Percentiles rank a stretch among this genome's conserved stretches.
Conservation (phyloP, 2,113 vertebrate genomes). For the Cercocebus atys region DNA sequence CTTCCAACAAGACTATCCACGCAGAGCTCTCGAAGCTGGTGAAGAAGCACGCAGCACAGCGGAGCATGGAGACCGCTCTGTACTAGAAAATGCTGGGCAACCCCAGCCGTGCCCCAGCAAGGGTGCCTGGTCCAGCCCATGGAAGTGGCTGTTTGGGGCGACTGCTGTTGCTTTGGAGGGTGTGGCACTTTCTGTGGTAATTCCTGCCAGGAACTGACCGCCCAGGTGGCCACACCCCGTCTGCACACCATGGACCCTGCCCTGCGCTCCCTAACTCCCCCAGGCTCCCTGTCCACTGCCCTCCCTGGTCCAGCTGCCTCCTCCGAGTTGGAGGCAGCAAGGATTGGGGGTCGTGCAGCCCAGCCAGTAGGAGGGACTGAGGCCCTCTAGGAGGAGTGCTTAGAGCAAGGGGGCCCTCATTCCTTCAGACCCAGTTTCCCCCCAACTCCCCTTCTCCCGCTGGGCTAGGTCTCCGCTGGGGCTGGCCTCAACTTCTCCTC, state of each 20-base stretch:
- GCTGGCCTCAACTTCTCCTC: conserved; percentile 8
- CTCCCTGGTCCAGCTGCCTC: neutral
- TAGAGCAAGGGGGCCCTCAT: conserved; percentile 17
- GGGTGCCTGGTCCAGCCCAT: conserved; percentile 89
- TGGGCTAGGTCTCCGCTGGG: neutral
- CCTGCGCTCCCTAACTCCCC: conserved; percentile 12
- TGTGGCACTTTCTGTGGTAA: conserved; percentile 95
- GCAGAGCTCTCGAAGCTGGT: conserved; percentile 95
- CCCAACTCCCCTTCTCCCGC: accelerated
- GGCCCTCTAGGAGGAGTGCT: neutral
- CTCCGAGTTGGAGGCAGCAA: conserved; percentile 12
- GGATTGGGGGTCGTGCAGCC: neutral
- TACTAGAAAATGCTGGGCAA: conserved; percentile 98
- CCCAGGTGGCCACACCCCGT: neutral
- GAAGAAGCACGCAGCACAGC: conserved; percentile 94
- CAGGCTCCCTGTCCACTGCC: conserved; percentile 27
- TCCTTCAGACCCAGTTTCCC: neutral
- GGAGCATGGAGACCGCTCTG: conserved; percentile 93
- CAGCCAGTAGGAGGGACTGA: neutral
- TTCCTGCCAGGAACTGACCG: conserved; percentile 94
- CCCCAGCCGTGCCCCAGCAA: conserved; percentile 81
- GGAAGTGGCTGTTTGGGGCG: conserved; percentile 98
- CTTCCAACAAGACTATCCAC: conserved; percentile 98
- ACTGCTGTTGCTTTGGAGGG: conserved; percentile 95
- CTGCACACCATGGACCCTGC: conserved; percentile 20